Evolutionary conservation across 2,113 vertebrate genomes (phyloP).

Genomic region (Diadophis punctatus): DNA sequence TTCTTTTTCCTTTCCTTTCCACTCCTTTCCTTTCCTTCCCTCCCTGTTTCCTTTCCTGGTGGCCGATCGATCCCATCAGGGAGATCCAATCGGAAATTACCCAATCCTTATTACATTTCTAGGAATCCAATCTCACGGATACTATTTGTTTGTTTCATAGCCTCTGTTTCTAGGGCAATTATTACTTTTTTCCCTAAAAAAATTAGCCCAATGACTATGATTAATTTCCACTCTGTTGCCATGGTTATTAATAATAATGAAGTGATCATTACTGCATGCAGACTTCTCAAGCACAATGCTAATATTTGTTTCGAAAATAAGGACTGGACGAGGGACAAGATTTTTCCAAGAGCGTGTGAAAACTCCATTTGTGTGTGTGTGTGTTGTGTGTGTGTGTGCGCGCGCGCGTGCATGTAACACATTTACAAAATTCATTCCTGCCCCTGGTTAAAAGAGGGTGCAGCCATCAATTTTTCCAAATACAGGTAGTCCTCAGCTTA

Average conservation of each 20-base stretch:
- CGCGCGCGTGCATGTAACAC: neutral
- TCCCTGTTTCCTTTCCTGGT: neutral
- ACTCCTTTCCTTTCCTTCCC: too few species aligned
- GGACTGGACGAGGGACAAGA: conserved; percentile 19
- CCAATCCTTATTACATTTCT: conserved; percentile 55
- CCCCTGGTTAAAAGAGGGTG: neutral
- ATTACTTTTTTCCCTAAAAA: neutral
- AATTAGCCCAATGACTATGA: conserved; percentile 55
- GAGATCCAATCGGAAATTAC: conserved; percentile 35
- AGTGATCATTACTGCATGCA: conserved; percentile 61
- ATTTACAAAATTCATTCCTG: neutral
- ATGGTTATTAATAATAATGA: conserved; percentile 72
- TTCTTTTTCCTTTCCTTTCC: too few species aligned
- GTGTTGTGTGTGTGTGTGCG: neutral
- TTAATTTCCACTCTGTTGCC: conserved; percentile 68
- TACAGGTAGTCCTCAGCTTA: neutral
- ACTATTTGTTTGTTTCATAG: conserved; percentile 57
- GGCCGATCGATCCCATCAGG: neutral
- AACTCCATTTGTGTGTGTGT: neutral
- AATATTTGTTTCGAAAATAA: conserved; percentile 27
- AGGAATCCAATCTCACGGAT: conserved; percentile 55
- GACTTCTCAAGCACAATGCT: conserved; percentile 55
- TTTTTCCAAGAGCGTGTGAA: conserved; percentile 2
- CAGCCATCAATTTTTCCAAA: neutral
- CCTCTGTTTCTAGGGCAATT: conserved; percentile 61